phyloP scores from a whole-genome alignment of 2,888 invertebrate genomes.

The Escarpia spicata region DNA sequence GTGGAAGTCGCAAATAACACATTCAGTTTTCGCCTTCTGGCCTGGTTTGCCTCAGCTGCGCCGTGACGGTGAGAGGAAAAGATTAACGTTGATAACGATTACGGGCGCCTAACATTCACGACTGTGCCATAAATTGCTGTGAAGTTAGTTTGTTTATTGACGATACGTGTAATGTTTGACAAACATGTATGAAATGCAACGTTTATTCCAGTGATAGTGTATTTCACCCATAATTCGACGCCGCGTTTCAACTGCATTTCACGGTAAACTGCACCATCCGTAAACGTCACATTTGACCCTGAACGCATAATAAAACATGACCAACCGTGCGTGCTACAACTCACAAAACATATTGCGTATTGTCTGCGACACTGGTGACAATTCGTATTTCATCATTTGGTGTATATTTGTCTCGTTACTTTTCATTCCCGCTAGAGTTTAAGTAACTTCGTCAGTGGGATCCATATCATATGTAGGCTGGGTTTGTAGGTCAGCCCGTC shows the following conservation, averaged over 20 bases:
- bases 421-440: background rate
- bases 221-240: background rate
- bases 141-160: background rate
- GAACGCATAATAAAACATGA: constrained; percentile 13
- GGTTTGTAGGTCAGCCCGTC: background rate
- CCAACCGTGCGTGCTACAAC: background rate
- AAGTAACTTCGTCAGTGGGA: background rate
- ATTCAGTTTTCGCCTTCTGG: background rate
- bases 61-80: background rate
- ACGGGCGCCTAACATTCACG: background rate
- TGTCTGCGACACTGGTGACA: background rate
- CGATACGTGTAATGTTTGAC: background rate
- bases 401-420: background rate
- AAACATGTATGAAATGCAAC: background rate
- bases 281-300: constrained; percentile 13
- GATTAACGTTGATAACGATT: background rate
- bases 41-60: background rate
- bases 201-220: too few species aligned
- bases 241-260: background rate
- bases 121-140: background rate
- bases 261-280: background rate
- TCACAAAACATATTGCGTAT: background rate
- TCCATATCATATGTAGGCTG: background rate
- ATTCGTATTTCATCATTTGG: background rate
- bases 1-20: background rate